Percentiles rank a stretch among this genome's conserved stretches.
These are phyloP conservation scores for Calliphora vicina DNA, from an alignment of 1,140 invertebrate genomes.

Conservation along the genomic window DNA sequence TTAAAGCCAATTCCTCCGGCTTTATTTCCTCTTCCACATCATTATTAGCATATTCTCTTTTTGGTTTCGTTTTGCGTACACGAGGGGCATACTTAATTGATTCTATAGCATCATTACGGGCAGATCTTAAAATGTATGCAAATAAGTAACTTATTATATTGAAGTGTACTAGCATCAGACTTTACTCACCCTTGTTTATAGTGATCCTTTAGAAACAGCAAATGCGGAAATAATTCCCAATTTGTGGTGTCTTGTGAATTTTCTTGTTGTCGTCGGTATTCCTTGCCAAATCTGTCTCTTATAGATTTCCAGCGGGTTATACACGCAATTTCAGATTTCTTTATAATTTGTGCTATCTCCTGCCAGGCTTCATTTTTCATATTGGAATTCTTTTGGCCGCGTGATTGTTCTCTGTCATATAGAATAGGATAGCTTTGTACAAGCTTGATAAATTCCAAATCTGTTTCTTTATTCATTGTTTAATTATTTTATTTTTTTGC, in stretches of 20 bases:
- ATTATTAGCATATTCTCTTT: background rate
- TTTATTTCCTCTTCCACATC: constrained; percentile 20
- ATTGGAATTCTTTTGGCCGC: constrained; percentile 49
- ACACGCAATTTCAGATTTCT: constrained; percentile 52
- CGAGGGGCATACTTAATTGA: constrained; percentile 49
- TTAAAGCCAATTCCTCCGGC: constrained; percentile 40
- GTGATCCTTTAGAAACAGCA: constrained; percentile 56
- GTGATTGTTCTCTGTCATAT: constrained; percentile 51
- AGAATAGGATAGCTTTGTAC: constrained; percentile 55
- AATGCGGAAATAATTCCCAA: constrained; percentile 57
- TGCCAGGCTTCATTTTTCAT: constrained; percentile 56
- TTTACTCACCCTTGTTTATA: constrained; percentile 51
- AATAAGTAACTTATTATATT: too few relatives aligned
- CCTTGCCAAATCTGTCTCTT: constrained; percentile 56
- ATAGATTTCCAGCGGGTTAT: constrained; percentile 59
- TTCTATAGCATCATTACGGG: background rate
- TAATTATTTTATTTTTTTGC: background rate
- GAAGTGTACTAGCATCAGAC: background rate
- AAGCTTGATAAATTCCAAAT: constrained; percentile 46
- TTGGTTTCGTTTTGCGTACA: constrained; percentile 40
- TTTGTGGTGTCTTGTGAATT: constrained; percentile 49
- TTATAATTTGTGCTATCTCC: constrained; percentile 22
- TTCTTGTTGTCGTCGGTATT: constrained; percentile 54
- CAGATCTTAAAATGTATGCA: too few relatives aligned
- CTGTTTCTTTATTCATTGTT: constrained; percentile 26